A percentile compares a stretch with the other conserved stretches of the same genome.
Conservation (phyloP, 1,140 invertebrate species). For the Bombus superbus region DNA sequence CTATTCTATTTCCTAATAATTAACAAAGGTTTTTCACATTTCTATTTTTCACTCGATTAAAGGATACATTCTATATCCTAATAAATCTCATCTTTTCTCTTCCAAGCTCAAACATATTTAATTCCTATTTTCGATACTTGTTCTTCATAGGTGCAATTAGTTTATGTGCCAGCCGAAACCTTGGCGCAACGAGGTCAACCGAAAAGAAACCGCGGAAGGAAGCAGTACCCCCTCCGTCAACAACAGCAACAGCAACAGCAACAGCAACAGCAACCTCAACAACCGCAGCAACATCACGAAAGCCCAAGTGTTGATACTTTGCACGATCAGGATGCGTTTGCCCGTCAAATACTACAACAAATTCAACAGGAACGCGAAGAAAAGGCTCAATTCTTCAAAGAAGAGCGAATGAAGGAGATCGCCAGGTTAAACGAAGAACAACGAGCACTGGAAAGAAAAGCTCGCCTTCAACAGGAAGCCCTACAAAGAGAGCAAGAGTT, state of each 20-base stretch:
- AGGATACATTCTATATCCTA: background rate
- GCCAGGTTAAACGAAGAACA: slow-evolving; percentile 73
- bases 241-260: slow-evolving; percentile 45
- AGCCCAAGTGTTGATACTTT: slow-evolving; percentile 62
- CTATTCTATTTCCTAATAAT: background rate
- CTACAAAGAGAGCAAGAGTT: slow-evolving; percentile 74
- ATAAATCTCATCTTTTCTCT: no score
- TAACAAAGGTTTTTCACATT: background rate
- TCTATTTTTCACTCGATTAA: background rate
- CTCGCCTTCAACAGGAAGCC: slow-evolving; percentile 72
- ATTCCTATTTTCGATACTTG: background rate
- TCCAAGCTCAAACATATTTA: background rate
- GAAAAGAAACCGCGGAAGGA: slow-evolving; percentile 70
- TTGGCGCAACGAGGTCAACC: slow-evolving; percentile 84
- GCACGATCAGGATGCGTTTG: slow-evolving; percentile 76
- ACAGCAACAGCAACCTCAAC: slow-evolving; percentile 77
- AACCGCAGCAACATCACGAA: slow-evolving; percentile 72
- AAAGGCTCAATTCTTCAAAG: slow-evolving; percentile 72
- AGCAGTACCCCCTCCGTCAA: slow-evolving; percentile 67
- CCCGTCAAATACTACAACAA: slow-evolving; percentile 80
- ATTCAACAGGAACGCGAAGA: slow-evolving; percentile 80
- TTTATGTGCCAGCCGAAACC: slow-evolving; percentile 91
- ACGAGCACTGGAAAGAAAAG: slow-evolving; percentile 76
- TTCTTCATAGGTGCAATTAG: slow-evolving; percentile 86
- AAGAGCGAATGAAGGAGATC: slow-evolving; percentile 75